Conservation (phyloP, 2,113 vertebrate genomes). For the Epinephelus moara region DNA sequence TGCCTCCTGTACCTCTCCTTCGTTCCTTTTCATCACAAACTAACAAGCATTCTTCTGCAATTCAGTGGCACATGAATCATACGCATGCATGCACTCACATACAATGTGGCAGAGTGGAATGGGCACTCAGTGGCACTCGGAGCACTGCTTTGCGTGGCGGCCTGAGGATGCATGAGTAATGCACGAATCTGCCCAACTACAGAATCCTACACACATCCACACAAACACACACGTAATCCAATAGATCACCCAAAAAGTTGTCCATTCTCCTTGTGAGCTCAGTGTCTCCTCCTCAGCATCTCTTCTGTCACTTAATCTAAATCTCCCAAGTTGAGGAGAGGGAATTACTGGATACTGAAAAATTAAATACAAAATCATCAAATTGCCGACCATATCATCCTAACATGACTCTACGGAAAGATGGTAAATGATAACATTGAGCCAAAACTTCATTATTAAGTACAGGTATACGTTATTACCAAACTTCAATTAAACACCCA, state of each 20-base stretch:
- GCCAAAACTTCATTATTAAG: not conserved
- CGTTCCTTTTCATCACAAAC: conserved; percentile 25
- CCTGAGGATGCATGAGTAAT: conserved; percentile 79
- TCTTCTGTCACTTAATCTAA: conserved; percentile 18
- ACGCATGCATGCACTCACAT: conserved; percentile 65
- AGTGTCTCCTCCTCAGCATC: conserved; percentile 23
- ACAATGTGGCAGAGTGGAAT: conserved; percentile 64
- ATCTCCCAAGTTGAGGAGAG: conserved; percentile 4
- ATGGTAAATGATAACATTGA: not conserved
- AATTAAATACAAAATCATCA: not conserved
- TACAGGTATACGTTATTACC: not conserved
- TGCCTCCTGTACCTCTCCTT: conserved; percentile 5
- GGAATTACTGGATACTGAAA: conserved; percentile 13
- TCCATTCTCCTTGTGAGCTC: conserved; percentile 23
- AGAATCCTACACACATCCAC: conserved; percentile 58
- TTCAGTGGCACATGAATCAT: conserved; percentile 54
- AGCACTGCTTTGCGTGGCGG: conserved; percentile 48
- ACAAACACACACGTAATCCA: conserved; percentile 19
- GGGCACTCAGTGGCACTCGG: conserved; percentile 64
- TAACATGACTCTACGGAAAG: not conserved
- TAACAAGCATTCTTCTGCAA: conserved; percentile 41
- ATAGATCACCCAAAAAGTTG: conserved; percentile 34
- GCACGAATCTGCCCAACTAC: conserved; percentile 75
- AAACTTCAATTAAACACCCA: too few species aligned
- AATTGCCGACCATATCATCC: not conserved